A percentile compares a stretch with the other conserved stretches of the same genome.
Evolutionary conservation across 2,113 vertebrate genomes (phyloP).

Genomic region (Notarius lentiginosus): DNA sequence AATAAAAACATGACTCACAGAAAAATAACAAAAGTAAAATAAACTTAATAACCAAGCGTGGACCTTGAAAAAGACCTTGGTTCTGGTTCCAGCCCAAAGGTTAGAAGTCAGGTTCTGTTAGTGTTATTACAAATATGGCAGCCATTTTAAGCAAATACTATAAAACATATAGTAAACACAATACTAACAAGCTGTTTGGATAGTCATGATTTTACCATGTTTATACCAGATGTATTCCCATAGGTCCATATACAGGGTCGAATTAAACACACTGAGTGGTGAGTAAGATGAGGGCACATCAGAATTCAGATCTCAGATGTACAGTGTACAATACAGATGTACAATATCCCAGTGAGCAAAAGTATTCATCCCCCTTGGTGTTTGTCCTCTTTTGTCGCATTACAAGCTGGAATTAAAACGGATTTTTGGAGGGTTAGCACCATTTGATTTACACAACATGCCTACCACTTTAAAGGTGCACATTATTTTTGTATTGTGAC

Average conservation of each 20-base stretch:
- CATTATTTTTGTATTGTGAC: too few relatives aligned
- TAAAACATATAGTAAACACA: not conserved
- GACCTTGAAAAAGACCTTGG: not conserved
- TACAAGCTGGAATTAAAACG: too few relatives aligned
- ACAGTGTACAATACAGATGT: too few relatives aligned
- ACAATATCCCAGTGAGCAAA: too few relatives aligned
- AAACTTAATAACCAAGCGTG: slow-evolving; percentile 16
- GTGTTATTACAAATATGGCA: not conserved
- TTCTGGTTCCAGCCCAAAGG: not conserved
- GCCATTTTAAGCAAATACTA: not conserved
- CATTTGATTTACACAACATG: too few relatives aligned
- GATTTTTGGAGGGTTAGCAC: too few relatives aligned
- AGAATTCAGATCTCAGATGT: not conserved
- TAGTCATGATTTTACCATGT: not conserved
- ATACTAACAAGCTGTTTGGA: too few relatives aligned
- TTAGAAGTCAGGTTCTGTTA: not conserved
- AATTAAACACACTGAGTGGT: not conserved
- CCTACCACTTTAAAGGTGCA: too few relatives aligned
- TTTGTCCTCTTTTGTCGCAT: too few relatives aligned
- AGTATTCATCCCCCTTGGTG: too few relatives aligned
- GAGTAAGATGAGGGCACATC: not conserved
- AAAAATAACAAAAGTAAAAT: slow-evolving; percentile 18
- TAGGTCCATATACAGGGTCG: not conserved
- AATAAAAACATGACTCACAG: slow-evolving; percentile 1
- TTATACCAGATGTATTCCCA: not conserved